Evolutionary conservation across 2,888 invertebrate species (phyloP).

Genomic region (Meandrusa payeni): DNA sequence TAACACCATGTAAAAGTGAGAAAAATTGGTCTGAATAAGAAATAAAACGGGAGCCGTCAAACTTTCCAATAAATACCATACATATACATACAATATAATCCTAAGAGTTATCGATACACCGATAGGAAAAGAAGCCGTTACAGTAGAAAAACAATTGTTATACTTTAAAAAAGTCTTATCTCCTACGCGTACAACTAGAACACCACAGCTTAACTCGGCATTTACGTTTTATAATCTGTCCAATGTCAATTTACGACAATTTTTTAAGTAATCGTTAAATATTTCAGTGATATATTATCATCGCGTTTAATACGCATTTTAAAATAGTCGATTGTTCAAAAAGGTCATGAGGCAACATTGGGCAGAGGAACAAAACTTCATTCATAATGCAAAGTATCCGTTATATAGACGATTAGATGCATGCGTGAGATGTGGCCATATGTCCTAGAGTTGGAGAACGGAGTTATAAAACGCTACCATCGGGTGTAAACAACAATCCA

Average conservation of each 20-base stretch:
- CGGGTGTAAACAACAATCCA: slow-evolving; percentile 24
- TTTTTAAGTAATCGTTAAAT: no score
- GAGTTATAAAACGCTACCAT: slow-evolving; percentile 21
- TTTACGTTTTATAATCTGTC: slow-evolving; percentile 45
- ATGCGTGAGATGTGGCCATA: slow-evolving; percentile 40
- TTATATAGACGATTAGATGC: slow-evolving; percentile 59
- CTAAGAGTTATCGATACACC: slow-evolving; percentile 54
- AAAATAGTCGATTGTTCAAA: no score
- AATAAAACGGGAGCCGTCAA: slow-evolving; percentile 50
- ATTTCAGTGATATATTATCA: no score
- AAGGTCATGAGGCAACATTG: no score
- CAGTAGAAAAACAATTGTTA: slow-evolving; percentile 68
- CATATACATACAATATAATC: slow-evolving; percentile 51
- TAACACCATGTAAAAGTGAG: slow-evolving; percentile 68
- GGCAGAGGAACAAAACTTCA: slow-evolving; percentile 50
- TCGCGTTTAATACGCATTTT: no score
- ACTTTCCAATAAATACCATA: slow-evolving; percentile 59
- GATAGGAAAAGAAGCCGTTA: slow-evolving; percentile 72
- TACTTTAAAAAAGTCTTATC: slow-evolving; percentile 65
- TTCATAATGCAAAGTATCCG: slow-evolving; percentile 43
- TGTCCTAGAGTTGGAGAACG: slow-evolving; percentile 23
- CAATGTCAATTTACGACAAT: slow-evolving; percentile 31
- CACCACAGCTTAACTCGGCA: slow-evolving; percentile 58
- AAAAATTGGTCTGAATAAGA: slow-evolving; percentile 76
- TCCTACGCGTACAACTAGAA: slow-evolving; percentile 66